phyloP scores from a whole-genome alignment of 2,797 vertebrate species.

The Phaenicophaeus curvirostris region DNA sequence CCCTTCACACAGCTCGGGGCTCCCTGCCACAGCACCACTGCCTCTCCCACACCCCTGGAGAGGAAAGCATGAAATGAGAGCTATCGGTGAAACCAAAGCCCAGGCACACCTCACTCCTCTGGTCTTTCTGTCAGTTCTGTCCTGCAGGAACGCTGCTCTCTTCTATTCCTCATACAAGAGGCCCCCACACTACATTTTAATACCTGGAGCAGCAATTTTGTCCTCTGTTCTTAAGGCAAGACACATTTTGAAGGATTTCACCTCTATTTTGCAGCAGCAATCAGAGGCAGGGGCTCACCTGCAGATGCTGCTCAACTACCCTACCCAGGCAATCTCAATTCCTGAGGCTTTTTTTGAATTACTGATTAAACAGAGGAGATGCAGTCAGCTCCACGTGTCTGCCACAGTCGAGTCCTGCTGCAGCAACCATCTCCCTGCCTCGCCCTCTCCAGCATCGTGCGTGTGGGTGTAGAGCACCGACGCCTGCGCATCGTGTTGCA shows the following conservation, averaged over 20 bases:
- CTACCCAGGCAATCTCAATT: neutral
- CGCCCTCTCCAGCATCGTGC: accelerated
- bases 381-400: neutral
- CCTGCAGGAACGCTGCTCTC: neutral
- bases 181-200: neutral
- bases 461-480: neutral
- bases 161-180: neutral
- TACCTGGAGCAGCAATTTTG: neutral
- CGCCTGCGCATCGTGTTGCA: no score
- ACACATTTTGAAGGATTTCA: neutral
- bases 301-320: neutral
- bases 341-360: neutral
- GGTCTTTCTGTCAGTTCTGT: neutral
- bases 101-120: neutral
- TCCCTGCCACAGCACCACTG: neutral
- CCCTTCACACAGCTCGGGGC: neutral
- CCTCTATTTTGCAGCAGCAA: neutral
- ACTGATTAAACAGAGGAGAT: neutral
- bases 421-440: no score
- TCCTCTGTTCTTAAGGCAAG: neutral
- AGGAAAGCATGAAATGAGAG: neutral
- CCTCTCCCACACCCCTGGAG: neutral
- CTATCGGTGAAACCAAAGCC: neutral
- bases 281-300: neutral
- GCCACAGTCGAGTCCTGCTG: neutral